These are phyloP conservation scores for Spodoptera exigua DNA, from an alignment of 2,888 invertebrate genomes.

Conservation along the genomic window DNA sequence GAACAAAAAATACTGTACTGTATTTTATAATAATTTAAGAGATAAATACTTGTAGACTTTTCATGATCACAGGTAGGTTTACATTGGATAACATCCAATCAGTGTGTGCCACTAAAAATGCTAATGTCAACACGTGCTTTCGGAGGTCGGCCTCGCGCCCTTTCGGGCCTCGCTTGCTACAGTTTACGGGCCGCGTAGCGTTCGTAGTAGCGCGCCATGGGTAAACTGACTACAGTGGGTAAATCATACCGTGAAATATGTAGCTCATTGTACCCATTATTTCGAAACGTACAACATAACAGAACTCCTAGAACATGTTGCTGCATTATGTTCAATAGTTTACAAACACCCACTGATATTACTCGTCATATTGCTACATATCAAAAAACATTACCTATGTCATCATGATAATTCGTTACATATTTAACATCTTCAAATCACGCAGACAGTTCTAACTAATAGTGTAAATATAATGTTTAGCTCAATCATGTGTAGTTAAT, in stretches of 20 bases:
- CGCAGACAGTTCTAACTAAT: not conserved
- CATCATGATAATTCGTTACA: too few species aligned
- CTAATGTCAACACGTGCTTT: slow-evolving; percentile 38
- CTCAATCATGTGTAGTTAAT: not conserved
- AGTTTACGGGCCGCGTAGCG: slow-evolving; percentile 26
- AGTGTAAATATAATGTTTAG: slow-evolving; percentile 23
- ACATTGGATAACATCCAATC: slow-evolving; percentile 16
- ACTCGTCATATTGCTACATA: too few species aligned
- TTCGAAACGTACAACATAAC: not conserved
- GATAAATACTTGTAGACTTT: too few species aligned
- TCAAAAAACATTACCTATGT: too few species aligned
- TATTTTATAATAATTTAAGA: too few species aligned
- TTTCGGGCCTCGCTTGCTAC: slow-evolving; percentile 40
- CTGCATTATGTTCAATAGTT: too few species aligned
- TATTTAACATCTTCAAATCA: too few species aligned
- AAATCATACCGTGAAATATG: slow-evolving; percentile 35
- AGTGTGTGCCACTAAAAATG: slow-evolving; percentile 13
- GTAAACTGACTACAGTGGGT: slow-evolving; percentile 2
- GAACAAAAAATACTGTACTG: too few species aligned
- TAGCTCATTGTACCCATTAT: slow-evolving; percentile 2
- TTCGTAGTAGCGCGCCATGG: slow-evolving; percentile 34
- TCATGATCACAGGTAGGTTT: too few species aligned
- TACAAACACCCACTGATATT: too few species aligned
- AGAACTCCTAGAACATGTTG: not conserved
- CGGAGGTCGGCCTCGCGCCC: slow-evolving; percentile 37